phyloP scores from a whole-genome alignment of 2,888 invertebrate genomes.

The Nephrotoma guestfalica region DNA sequence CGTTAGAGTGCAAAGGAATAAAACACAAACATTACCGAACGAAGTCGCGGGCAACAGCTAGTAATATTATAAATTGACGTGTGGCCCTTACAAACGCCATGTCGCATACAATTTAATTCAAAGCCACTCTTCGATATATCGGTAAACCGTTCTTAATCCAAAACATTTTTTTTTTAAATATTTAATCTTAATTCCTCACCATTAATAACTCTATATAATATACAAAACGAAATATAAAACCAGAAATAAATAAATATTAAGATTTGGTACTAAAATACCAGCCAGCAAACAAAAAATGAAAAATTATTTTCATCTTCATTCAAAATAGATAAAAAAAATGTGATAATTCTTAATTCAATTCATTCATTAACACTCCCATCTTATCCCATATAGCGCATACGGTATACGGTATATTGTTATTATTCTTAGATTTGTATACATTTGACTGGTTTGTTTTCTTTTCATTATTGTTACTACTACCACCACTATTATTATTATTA shows the following conservation, averaged over 20 bases:
- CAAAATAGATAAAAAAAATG: background rate
- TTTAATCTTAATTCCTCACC: background rate
- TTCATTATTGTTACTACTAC: background rate
- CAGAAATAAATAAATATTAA: background rate
- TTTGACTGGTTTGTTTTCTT: background rate
- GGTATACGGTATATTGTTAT: background rate
- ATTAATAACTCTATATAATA: background rate
- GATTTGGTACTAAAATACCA: background rate
- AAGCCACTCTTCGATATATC: background rate
- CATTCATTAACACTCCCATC: background rate
- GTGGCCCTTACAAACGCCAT: background rate
- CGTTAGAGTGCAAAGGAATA: no score
- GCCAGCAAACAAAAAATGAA: background rate
- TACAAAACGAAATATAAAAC: background rate
- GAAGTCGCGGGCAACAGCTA: no score
- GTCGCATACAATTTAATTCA: background rate
- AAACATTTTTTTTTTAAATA: background rate
- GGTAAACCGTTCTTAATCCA: background rate
- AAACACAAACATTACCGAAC: no score
- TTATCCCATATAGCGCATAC: background rate
- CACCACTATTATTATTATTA: background rate
- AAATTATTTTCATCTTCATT: background rate
- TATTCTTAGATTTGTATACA: background rate
- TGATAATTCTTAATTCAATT: background rate
- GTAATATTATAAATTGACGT: background rate